phyloP scores from a whole-genome alignment of 2,888 invertebrate species.

The Cephus nigrinus region DNA sequence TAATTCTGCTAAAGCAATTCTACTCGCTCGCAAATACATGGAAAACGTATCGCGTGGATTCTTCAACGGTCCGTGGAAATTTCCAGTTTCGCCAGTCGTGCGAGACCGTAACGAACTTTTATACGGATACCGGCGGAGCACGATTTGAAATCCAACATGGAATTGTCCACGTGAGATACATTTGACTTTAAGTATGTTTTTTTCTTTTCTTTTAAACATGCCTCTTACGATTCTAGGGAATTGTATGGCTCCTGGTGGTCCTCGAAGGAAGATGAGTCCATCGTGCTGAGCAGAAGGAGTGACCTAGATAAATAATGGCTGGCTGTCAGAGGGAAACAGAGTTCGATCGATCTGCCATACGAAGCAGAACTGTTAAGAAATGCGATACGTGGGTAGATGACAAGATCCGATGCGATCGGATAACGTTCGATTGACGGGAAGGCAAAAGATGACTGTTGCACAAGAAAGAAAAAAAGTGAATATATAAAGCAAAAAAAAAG shows the following conservation, averaged over 20 bases:
- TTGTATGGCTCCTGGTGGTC: not conserved
- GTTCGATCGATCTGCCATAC: not conserved
- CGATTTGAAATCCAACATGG: not conserved
- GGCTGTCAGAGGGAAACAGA: not conserved
- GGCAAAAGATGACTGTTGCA: not conserved
- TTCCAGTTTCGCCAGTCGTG: conserved; percentile 43
- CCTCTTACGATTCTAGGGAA: not conserved
- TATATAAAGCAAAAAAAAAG: not conserved
- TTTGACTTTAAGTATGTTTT: not conserved
- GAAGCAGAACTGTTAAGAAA: not conserved
- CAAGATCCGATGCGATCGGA: not conserved
- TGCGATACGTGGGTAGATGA: not conserved
- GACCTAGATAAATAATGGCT: not conserved
- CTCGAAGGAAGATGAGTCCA: not conserved
- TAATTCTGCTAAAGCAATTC: not conserved
- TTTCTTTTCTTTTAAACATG: not conserved
- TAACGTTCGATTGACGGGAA: not conserved
- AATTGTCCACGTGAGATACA: not conserved
- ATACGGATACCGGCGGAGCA: not conserved
- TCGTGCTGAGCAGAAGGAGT: not conserved
- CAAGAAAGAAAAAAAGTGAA: not conserved
- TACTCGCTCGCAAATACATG: not conserved
- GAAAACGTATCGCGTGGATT: not conserved
- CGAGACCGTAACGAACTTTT: conserved; percentile 25
- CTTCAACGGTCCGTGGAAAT: conserved; percentile 34